Conservation (phyloP, 2,113 vertebrate genomes). For the Tachuris rubrigastra region DNA sequence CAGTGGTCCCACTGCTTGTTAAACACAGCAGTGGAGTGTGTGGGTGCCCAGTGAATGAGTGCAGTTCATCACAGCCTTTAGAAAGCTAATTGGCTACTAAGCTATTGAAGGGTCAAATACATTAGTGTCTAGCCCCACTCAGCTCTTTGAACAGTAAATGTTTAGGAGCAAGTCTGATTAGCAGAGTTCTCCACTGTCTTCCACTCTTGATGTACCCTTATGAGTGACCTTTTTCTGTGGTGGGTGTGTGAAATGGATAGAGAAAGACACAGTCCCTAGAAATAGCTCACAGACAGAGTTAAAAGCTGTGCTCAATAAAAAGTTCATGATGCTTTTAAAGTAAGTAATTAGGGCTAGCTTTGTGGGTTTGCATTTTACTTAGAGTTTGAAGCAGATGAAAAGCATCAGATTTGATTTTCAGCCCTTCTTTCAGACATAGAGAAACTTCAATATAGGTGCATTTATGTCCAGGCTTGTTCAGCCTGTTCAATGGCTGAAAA, state of each 20-base stretch:
- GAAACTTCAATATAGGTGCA: neutral
- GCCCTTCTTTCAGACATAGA: neutral
- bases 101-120: conserved; percentile 10
- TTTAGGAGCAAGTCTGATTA: neutral
- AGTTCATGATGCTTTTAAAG: neutral
- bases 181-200: neutral
- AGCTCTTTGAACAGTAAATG: conserved; percentile 1
- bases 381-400: neutral
- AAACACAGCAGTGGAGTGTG: neutral
- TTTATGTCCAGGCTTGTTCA: neutral
- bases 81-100: conserved; percentile 25
- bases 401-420: neutral
- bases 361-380: neutral
- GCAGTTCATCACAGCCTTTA: conserved; percentile 8
- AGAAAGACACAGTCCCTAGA: conserved; percentile 10
- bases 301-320: neutral
- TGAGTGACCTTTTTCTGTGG: neutral
- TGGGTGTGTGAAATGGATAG: neutral
- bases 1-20: neutral
- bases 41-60: neutral
- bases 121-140: neutral
- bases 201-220: neutral
- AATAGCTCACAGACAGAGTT: neutral
- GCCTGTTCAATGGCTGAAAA: neutral
- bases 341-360: neutral